Base-by-base conservation (phyloP, 2,113 vertebrate species). In the Saimiri boliviensis region DNA sequence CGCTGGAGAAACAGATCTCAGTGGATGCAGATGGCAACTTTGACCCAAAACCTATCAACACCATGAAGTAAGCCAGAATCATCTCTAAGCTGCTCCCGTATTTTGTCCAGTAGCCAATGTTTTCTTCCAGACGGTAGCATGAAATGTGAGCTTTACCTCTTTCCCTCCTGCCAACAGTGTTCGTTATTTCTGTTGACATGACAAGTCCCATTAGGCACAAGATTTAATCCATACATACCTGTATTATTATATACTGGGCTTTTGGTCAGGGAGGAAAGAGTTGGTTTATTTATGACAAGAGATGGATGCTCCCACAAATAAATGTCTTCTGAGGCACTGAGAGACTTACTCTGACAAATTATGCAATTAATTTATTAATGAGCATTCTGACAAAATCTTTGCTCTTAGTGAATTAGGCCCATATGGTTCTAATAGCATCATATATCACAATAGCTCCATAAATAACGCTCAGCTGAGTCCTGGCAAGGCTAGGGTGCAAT, bases 1-100 rank as follows among this genome's bases (percentile, higher is more conserved):
- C 99, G 0, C 94, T 99, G 98, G 99, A 99, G 97, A 99, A 99
- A 70, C 99, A 99, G 71, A 97, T 99, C 88, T 99, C 99, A 35
- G 98, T 99, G 88, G 99, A 99, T 87, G 98, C 99, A 68, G 99
- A 99, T 86, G 99, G 99, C 97, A 99, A 99, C 98, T 99, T 99
- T 98, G 99, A 99, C 98, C 99, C 99, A 92, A 99, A 99, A 98
- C 99, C 99, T 80, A 99, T 99, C 98, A 99, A 97, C 98, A 99
- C 99, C 85, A 96, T 98, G 97, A 99, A 99, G 99, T 99, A 97
- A 99, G 99, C 70, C 79, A 30, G 70, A 40, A 16, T 52, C 52
- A 0, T 74, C 85, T 79, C 86, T 87, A 16, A 87, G 14, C 54
- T 54, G n/a, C 32, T 89, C 45, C 83, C 37, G 0, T 4, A 2